These are phyloP conservation scores for Planococcus citri DNA, from an alignment of 1,140 invertebrate species.

Conservation along the genomic window DNA sequence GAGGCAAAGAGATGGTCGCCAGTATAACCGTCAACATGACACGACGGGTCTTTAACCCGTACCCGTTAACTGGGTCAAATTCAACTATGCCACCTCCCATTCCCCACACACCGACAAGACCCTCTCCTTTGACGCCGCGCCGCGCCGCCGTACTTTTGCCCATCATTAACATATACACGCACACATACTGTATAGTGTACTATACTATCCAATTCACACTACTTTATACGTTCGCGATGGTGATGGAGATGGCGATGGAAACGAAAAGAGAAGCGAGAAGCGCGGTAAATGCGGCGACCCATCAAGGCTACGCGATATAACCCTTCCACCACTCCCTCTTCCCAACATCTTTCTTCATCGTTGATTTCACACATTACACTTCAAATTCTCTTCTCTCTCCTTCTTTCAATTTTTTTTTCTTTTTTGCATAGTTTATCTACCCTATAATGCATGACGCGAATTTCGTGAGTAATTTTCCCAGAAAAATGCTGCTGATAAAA, in stretches of 20 bases:
- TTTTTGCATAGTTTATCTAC: too few relatives aligned
- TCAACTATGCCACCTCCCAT: conserved; percentile 15
- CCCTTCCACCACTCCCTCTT: neutral
- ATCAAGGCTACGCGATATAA: conserved; percentile 2
- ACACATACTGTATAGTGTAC: neutral
- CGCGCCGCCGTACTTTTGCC: neutral
- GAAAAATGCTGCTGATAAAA: too few relatives aligned
- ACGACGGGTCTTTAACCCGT: conserved; percentile 18
- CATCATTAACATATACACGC: neutral
- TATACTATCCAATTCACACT: too few relatives aligned
- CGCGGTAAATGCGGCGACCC: conserved; percentile 13
- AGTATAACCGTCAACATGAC: conserved; percentile 16
- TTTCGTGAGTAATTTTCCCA: too few relatives aligned
- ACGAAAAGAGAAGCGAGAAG: neutral
- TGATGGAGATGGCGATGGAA: neutral
- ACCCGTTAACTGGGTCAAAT: conserved; percentile 19
- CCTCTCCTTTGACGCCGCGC: neutral
- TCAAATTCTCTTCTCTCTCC: too few relatives aligned
- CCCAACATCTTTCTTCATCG: neutral
- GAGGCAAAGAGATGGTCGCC: neutral
- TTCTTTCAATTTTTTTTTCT: too few relatives aligned
- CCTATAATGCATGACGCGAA: too few relatives aligned
- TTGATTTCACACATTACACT: neutral
- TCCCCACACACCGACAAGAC: neutral
- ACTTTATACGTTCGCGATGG: neutral